Percentiles rank a stretch among this genome's conserved stretches.
Conservation (phyloP, 2,113 vertebrate species). For the Shinisaurus crocodilurus region DNA sequence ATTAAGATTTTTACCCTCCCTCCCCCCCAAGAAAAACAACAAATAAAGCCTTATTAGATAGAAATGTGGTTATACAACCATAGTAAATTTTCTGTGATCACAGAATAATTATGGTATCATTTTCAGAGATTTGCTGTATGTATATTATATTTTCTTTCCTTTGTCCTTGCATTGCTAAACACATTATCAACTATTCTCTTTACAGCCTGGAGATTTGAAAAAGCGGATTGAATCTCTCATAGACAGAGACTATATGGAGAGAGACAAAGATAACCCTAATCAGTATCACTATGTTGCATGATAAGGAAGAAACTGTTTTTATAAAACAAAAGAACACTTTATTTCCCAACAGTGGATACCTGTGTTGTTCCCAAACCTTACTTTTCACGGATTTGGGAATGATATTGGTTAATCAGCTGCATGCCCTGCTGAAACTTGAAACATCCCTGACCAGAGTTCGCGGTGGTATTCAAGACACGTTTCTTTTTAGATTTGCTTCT, state of each 20-base stretch:
- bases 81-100: background rate
- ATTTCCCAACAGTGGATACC: constrained; percentile 59
- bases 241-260: constrained; percentile 98
- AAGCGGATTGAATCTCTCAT: constrained; percentile 98
- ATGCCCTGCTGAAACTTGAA: constrained; percentile 56
- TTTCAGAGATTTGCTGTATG: background rate
- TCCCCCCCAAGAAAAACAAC: background rate
- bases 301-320: constrained; percentile 58
- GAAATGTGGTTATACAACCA: background rate
- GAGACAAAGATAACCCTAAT: constrained; percentile 95
- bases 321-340: constrained; percentile 40
- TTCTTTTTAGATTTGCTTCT: constrained; percentile 47
- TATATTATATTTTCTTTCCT: background rate
- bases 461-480: constrained; percentile 31
- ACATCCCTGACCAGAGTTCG: constrained; percentile 45
- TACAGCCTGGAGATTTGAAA: constrained; percentile 94
- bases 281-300: constrained; percentile 98
- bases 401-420: constrained; percentile 54
- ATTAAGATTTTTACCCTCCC: constrained; percentile 3
- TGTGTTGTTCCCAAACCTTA: constrained; percentile 55
- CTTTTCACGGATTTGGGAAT: constrained; percentile 65
- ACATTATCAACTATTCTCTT: constrained; percentile 43
- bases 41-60: background rate
- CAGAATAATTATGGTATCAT: background rate
- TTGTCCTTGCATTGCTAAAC: constrained; percentile 18